These are phyloP conservation scores for Tupiocoris notatus DNA, from an alignment of 2,888 invertebrate genomes.

Conservation along the genomic window DNA sequence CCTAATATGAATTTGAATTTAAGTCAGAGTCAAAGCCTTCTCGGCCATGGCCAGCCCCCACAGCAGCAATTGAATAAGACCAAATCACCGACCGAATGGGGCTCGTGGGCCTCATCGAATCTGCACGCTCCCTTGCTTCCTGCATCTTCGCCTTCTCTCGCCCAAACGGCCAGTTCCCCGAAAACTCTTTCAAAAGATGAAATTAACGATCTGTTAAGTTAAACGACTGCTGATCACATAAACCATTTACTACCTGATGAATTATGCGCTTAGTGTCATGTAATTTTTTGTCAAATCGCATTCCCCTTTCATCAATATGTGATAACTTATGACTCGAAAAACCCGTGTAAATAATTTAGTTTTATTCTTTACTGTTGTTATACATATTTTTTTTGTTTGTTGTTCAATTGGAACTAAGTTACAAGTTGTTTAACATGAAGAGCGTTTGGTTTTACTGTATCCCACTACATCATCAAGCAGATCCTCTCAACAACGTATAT, in stretches of 20 bases:
- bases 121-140: constrained; percentile 33
- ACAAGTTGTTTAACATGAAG: no score
- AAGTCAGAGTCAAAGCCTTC: constrained; percentile 19
- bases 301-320: background rate
- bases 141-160: background rate
- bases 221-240: constrained; percentile 40
- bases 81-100: constrained; percentile 23
- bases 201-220: constrained; percentile 53
- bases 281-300: background rate
- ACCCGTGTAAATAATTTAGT: background rate
- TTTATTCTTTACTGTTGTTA: background rate
- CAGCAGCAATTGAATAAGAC: background rate
- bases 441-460: no score
- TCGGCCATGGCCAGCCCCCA: background rate
- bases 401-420: background rate
- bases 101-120: constrained; percentile 16
- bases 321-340: background rate
- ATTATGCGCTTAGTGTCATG: background rate
- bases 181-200: constrained; percentile 53
- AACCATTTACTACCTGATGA: background rate
- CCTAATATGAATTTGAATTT: constrained; percentile 29
- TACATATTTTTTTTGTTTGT: background rate
- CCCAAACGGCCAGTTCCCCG: constrained; percentile 29
- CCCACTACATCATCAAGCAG: no score
- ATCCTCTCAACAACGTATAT: no score